Conservation (phyloP, 2,888 invertebrate genomes). For the Ophion slaviceki region DNA sequence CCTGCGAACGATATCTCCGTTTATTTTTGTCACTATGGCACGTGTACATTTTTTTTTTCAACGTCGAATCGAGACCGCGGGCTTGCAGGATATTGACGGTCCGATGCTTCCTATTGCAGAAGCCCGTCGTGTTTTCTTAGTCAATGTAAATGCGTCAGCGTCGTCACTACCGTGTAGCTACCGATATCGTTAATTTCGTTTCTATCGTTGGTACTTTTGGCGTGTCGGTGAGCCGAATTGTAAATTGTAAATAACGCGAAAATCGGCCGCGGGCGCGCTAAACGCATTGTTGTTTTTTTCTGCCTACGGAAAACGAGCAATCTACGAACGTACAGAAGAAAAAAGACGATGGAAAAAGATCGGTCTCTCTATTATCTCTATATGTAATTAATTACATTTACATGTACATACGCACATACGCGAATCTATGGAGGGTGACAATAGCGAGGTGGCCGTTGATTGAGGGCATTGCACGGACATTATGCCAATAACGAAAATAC, state of each 20-base stretch:
- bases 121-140: slow-evolving; percentile 15
- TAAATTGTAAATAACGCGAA: slow-evolving; percentile 23
- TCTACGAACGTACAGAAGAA: neutral
- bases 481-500: too few species aligned
- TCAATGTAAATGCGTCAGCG: slow-evolving; percentile 22
- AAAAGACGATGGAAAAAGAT: slow-evolving; percentile 19
- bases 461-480: too few species aligned
- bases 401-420: neutral
- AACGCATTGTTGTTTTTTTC: neutral
- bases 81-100: slow-evolving; percentile 48
- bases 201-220: neutral
- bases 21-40: neutral
- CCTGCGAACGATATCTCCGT: too few species aligned
- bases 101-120: slow-evolving; percentile 43
- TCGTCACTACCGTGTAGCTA: slow-evolving; percentile 13
- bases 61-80: neutral
- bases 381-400: neutral
- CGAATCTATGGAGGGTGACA: neutral
- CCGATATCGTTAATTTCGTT: slow-evolving; percentile 3
- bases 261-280: slow-evolving; percentile 17
- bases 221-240: neutral
- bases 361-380: slow-evolving; percentile 48
- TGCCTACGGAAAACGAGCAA: neutral
- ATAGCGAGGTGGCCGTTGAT: too few species aligned
- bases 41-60: slow-evolving; percentile 3